A percentile compares a stretch with the other conserved stretches of the same genome.
Evolutionary conservation across 2,113 vertebrate genomes (phyloP).

Genomic region (Toxotes chatareus): DNA sequence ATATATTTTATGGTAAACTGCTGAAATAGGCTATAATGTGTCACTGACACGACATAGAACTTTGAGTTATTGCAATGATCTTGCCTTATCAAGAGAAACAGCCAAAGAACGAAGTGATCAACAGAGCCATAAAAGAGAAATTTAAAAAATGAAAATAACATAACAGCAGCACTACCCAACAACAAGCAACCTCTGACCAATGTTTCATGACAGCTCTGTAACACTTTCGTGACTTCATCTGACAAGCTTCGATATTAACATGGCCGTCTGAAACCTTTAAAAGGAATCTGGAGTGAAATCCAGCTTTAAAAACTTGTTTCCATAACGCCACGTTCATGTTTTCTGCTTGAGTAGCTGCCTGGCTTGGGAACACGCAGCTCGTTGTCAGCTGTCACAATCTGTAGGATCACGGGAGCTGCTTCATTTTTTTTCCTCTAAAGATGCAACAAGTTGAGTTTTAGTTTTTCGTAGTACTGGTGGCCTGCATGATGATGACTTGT

Average conservation of each 20-base stretch:
- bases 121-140: not conserved
- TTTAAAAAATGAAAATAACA: not conserved
- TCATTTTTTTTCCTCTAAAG: conserved; percentile 22
- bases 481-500: conserved; percentile 27
- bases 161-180: not conserved
- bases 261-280: conserved; percentile 32
- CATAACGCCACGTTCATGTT: conserved; percentile 45
- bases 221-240: conserved; percentile 7
- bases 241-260: conserved; percentile 35
- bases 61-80: not conserved
- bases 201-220: conserved; percentile 25
- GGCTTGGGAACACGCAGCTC: conserved; percentile 31
- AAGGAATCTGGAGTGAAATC: conserved; percentile 39
- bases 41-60: not conserved
- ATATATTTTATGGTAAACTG: not conserved
- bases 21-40: not conserved
- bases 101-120: not conserved
- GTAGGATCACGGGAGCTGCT: conserved; percentile 47
- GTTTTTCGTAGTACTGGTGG: conserved; percentile 35
- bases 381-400: conserved; percentile 67
- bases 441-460: conserved; percentile 63
- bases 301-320: conserved; percentile 44
- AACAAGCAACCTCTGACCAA: conserved; percentile 10
- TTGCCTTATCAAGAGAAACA: too few species aligned
- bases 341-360: conserved; percentile 51